Base-by-base conservation (phyloP, 2,888 invertebrate genomes). In the Drosophila lacicola region DNA sequence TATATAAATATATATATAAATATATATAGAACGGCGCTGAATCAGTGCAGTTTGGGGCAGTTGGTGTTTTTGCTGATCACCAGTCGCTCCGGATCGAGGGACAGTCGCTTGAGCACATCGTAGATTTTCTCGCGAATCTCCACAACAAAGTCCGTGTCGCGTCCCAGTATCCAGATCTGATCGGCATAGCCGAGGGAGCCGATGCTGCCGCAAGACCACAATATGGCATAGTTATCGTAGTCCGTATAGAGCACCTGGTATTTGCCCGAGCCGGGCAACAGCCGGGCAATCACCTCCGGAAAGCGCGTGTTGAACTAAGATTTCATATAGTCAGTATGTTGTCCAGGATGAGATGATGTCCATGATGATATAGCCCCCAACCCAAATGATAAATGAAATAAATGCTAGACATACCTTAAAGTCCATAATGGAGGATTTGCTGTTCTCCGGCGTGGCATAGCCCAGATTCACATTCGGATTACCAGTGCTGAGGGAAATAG, bases 191-290 rank as follows among this genome's bases (percentile, higher is more conserved):
- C 91, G 9, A 92, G 80, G 3, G 90, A 90, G 54, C 94, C 94
- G 72, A 95, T 93, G 91, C 95, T 95, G 19, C 95, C 94, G 85
- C 96, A 96, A 4, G 96, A 95, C 95, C 96, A 96, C 50, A 96
- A 88, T 70, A 96, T 93, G 39, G 96, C 96, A 91, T 95, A 96
- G 86, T 94, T 94, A 0, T 94, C 93, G 91, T 96, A 96, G 91
- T 96, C 96, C 0, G 96, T 96, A 87, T 95, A 94, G 25, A 96
- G 93, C 47, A 96, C 93, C 91, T 94, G 94, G 92, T 96, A 96
- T 73, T 94, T 94, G 0, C 96, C 96, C 9, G 95, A 95, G 47
- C 96, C 96, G 9, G 96, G 96, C 81, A 96, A 91, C 82, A 95
- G 92, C 39, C 95, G 93, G 9, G 95, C 94, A 60, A 96, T 92